Base-by-base conservation (phyloP, 2,797 vertebrate genomes). In the Orestias chungarensis region DNA sequence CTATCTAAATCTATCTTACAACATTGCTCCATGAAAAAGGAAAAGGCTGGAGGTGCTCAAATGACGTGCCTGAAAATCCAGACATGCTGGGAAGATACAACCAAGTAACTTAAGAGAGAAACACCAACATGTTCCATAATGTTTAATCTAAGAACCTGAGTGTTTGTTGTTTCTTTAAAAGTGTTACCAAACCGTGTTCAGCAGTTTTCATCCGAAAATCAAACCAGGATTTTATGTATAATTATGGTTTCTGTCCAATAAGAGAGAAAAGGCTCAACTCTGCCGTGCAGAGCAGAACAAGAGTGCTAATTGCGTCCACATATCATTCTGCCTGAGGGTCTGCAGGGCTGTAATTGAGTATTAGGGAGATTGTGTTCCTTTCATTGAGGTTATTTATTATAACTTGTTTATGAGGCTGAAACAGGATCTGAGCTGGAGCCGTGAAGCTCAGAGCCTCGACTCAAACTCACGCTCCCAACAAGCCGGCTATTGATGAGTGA, bases 301-400 rank as follows among this genome's bases (percentile, higher is more conserved):
- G 40, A 11, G 66, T 23, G 15, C 70, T 80, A 82, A 81, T 74
- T 77, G 78, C 82, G 72, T 75, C 77, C 74, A 76, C 70, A 73
- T 80, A 76, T 76, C 73, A 65, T 55, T 64, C 49, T 33, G 70
- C 79, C 57, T 68, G 23, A 43, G 70, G 80, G 71, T 64, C 62
- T 59, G 75, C 75, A 62, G 55, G 62, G 66, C 62, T 66, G 78
- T 79, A 84, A 85, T 73, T 86, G 67, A 74, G 74, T 74, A 71
- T 55, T 61, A 80, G 75, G 52, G 25, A 71, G 68, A 76, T 73
- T 50, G 25, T 83, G 78, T 82, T 85, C 75, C 74, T 78, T 78
- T 82, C 59, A 78, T 44, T 59, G 43, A 10, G 61, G 65, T 83
- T 81, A 68, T 91, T 87, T 86, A 87, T 85, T 84, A 83, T 47